Evolutionary conservation across 2,888 invertebrate species (phyloP).

Genomic region (Melanostoma mellinum): DNA sequence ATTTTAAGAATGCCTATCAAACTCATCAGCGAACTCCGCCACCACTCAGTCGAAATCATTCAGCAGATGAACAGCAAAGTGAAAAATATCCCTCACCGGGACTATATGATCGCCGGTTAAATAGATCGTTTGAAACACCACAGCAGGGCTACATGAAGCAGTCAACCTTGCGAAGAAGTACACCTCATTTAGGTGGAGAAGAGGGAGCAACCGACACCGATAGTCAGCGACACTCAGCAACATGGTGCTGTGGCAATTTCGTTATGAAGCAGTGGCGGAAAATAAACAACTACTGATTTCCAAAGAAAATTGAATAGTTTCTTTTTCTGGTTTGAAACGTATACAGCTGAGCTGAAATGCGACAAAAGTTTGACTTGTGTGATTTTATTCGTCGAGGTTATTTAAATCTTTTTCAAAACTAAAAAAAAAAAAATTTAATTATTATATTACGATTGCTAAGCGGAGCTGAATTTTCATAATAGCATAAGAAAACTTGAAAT

Average conservation of each 20-base stretch:
- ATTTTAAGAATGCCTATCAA: constrained; percentile 74
- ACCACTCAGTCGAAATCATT: constrained; percentile 74
- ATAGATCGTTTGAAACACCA: constrained; percentile 81
- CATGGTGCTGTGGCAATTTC: constrained; percentile 91
- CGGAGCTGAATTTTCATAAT: background rate
- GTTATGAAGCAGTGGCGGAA: constrained; percentile 89
- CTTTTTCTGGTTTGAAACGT: constrained; percentile 2
- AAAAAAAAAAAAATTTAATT: too few relatives aligned
- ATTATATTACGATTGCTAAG: background rate
- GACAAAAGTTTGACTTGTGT: background rate
- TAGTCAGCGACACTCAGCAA: constrained; percentile 80
- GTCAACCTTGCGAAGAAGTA: constrained; percentile 80
- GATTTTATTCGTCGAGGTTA: background rate
- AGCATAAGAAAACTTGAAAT: background rate
- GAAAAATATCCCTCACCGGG: constrained; percentile 77
- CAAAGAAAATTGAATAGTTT: constrained; percentile 63
- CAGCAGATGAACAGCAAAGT: constrained; percentile 73
- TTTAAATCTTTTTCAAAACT: too few relatives aligned
- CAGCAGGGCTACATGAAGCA: constrained; percentile 78
- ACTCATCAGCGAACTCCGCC: constrained; percentile 72
- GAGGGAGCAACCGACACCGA: constrained; percentile 67
- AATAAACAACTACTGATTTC: constrained; percentile 87
- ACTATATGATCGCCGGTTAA: constrained; percentile 81
- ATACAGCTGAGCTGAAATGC: constrained; percentile 55
- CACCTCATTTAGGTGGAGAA: constrained; percentile 78